These are phyloP conservation scores for Drosophila affinis DNA, from an alignment of 2,888 invertebrate species.

Conservation along the genomic window DNA sequence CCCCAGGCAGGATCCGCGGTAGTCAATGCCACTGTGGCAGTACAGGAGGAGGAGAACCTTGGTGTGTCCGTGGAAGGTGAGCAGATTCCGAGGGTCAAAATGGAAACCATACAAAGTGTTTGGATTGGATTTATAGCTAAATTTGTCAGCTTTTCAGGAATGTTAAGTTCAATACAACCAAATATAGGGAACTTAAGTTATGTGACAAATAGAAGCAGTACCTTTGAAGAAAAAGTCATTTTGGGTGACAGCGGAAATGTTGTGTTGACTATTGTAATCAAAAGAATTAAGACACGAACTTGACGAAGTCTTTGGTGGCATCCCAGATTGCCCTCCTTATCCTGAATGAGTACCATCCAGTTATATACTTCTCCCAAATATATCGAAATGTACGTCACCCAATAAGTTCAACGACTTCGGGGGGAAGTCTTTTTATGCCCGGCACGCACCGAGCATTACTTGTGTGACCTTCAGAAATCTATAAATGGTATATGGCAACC, in stretches of 20 bases:
- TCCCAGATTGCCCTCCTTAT: not conserved
- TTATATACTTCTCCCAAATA: not conserved
- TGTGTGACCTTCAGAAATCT: constrained; percentile 67
- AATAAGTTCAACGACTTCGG: constrained; percentile 60
- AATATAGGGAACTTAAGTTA: too few relatives aligned
- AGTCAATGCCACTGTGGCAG: constrained; percentile 46
- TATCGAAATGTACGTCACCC: constrained; percentile 45
- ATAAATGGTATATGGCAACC: constrained; percentile 43
- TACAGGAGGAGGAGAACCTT: constrained; percentile 3
- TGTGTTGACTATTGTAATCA: not conserved
- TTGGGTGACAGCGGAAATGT: too few relatives aligned
- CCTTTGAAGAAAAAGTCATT: too few relatives aligned
- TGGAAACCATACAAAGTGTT: too few relatives aligned
- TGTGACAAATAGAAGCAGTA: too few relatives aligned
- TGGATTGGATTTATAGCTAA: too few relatives aligned
- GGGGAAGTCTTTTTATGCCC: constrained; percentile 50
- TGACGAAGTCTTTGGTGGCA: not conserved
- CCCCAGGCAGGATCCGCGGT: constrained; percentile 25
- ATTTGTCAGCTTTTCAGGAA: too few relatives aligned
- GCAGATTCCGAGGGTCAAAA: constrained; percentile 5
- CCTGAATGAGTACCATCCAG: not conserved
- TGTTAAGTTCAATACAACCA: too few relatives aligned
- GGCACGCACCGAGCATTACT: constrained; percentile 56
- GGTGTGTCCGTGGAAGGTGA: constrained; percentile 46
- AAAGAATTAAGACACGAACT: constrained; percentile 41